Evolutionary conservation across 2,797 vertebrate genomes (phyloP), one percentile per base, ranked within the genome.

Genomic region (Cygnus olor): DNA sequence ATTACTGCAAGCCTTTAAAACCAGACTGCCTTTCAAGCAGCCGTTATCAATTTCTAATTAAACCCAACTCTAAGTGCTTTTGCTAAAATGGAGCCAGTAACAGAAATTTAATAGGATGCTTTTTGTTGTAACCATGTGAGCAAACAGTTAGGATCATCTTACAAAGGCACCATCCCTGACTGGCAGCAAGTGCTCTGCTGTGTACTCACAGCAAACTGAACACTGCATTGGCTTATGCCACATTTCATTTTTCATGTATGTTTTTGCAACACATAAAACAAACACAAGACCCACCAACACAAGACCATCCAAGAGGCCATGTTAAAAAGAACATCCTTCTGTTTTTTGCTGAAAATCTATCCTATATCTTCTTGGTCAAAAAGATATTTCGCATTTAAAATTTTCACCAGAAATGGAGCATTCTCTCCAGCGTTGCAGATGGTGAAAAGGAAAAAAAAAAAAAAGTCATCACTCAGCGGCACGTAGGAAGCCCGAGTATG

Each of bases 191-290:
- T 53, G 28, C 36, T 1, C 2, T 3, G n/a, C 16, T 4, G 27
- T 6, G 45, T 18, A 36, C 18, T 36, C 53, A 5, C 22, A 6
- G 42, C 2, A 49, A 68, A 21, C 38, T 8, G 19, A 24, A 40
- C 1, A 10, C 1, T 10, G 36, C 58, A 22, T 3, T 8, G 5
- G 27, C 36, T 57, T 9, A 9, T n/a, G 61, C 20, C 58, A 12
- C 8, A 0, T 27, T 28, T 54, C 20, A 47, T 38, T 60, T 49
- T 28, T 25, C 32, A 9, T 4, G 1, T 8, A 2, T n/a, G 11
- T 22, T 27, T 65, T n/a, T 61, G 36, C 54, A 60, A 13, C 25
- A 25, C 8, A 28, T 6, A 44, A 65, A n/a, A 40, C 8, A 65
- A 82, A 49, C 30, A 19, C 13, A 28, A 51, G 49, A 51, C 13